These are phyloP conservation scores for Papilio xuthus DNA, from an alignment of 1,140 invertebrate species.

Conservation along the genomic window DNA sequence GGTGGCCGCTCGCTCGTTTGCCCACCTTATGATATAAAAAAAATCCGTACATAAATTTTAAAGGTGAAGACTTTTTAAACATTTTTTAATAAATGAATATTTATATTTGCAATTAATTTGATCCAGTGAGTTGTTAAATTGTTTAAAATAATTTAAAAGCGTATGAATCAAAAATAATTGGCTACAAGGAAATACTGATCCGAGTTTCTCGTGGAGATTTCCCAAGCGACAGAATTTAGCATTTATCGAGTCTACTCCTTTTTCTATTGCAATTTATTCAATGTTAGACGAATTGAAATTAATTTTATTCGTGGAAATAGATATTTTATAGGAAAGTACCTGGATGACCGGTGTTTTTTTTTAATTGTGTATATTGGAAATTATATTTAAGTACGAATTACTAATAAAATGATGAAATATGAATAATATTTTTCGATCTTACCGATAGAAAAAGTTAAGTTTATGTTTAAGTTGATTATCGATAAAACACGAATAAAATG, in stretches of 20 bases:
- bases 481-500: too few relatives aligned
- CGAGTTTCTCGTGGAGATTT: neutral
- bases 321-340: too few relatives aligned
- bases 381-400: too few relatives aligned
- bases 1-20: too few relatives aligned
- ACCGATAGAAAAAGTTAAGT: too few relatives aligned
- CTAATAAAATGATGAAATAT: too few relatives aligned
- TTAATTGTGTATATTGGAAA: too few relatives aligned
- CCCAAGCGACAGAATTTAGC: neutral
- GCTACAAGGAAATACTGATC: conserved; percentile 2
- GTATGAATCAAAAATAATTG: conserved; percentile 14
- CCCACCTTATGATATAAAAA: too few relatives aligned
- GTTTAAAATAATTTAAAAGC: neutral
- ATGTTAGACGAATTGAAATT: neutral
- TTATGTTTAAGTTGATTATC: too few relatives aligned
- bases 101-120: neutral
- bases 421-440: too few relatives aligned
- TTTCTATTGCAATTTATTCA: conserved; percentile 9
- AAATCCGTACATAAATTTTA: neutral
- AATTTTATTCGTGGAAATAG: neutral
- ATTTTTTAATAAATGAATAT: neutral
- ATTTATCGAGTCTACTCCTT: conserved; percentile 14
- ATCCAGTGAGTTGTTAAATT: neutral
- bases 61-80: neutral
- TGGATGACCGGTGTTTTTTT: neutral